Conservation (phyloP, 2,888 invertebrate species). For the Brachycybe producta region DNA sequence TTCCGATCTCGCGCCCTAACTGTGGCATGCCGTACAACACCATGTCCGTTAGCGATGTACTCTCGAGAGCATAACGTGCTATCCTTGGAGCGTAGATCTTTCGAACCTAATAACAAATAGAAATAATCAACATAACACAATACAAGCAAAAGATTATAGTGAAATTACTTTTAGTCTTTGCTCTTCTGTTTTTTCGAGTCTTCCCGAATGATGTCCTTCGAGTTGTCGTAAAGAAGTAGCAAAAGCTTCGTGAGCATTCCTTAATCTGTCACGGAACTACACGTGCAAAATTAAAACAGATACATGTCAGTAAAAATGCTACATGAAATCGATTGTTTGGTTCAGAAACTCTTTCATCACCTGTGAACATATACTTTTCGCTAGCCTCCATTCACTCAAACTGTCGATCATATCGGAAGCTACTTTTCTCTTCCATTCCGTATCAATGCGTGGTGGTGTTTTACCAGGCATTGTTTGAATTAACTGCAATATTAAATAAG, state of each 20-base stretch:
- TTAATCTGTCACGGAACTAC: slow-evolving; percentile 62
- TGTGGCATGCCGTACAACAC: slow-evolving; percentile 51
- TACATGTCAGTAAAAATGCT: not conserved
- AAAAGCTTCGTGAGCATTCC: slow-evolving; percentile 63
- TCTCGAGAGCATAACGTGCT: slow-evolving; percentile 66
- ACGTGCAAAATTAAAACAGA: not conserved
- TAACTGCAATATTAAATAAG: slow-evolving; percentile 32
- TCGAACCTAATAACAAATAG: slow-evolving; percentile 39
- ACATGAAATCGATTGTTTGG: not conserved
- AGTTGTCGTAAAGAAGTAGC: slow-evolving; percentile 55
- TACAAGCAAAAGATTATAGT: not conserved
- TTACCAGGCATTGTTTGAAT: slow-evolving; percentile 51
- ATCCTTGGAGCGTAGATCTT: slow-evolving; percentile 66
- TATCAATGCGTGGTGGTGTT: slow-evolving; percentile 36
- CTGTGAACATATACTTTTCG: slow-evolving; percentile 53
- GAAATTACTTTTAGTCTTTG: slow-evolving; percentile 45
- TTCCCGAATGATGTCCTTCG: slow-evolving; percentile 53
- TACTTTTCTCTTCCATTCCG: slow-evolving; percentile 55
- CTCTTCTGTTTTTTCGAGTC: slow-evolving; percentile 66
- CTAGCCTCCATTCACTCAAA: slow-evolving; percentile 54
- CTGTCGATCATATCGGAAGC: slow-evolving; percentile 56
- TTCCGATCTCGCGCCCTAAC: slow-evolving; percentile 42
- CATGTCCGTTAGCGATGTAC: slow-evolving; percentile 65
- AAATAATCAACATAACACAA: slow-evolving; percentile 24
- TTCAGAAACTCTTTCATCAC: too few relatives aligned